Evolutionary conservation across 2,113 vertebrate genomes (phyloP).

Genomic region (Seriola quinqueradiata): DNA sequence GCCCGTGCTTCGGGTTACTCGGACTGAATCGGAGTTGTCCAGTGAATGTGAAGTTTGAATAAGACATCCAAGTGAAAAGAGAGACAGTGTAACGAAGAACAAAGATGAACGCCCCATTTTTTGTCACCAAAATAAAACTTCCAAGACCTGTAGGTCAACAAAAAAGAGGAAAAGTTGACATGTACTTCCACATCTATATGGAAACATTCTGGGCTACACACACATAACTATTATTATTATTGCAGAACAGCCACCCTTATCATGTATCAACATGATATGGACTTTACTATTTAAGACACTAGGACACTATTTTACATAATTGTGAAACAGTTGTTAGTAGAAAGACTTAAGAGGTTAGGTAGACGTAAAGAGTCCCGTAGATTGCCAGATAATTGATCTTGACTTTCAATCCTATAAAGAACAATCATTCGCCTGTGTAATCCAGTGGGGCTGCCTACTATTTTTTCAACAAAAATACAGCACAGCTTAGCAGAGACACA

Average conservation of each 20-base stretch:
- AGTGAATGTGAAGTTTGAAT: constrained; percentile 34
- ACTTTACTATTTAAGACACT: no score
- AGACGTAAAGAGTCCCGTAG: not conserved
- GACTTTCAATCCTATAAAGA: constrained; percentile 45
- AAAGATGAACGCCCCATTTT: constrained; percentile 55
- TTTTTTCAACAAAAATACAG: constrained; percentile 31
- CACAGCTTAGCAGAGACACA: constrained; percentile 15
- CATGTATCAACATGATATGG: not conserved
- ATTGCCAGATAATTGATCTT: constrained; percentile 23
- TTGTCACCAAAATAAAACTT: not conserved
- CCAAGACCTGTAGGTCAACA: constrained; percentile 46
- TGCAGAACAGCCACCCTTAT: not conserved
- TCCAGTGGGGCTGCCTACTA: constrained; percentile 26
- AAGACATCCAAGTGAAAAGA: constrained; percentile 52
- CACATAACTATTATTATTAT: not conserved
- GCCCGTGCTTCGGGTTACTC: not conserved
- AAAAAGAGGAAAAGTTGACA: not conserved
- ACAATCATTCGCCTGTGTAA: constrained; percentile 32
- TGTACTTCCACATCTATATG: not conserved
- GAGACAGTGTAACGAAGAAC: constrained; percentile 34
- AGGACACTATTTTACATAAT: not conserved
- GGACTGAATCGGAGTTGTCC: not conserved
- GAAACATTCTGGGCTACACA: not conserved
- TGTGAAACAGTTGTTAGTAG: not conserved
- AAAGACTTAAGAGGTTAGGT: constrained; percentile 4